Percentiles rank a stretch among this genome's conserved stretches.
These are phyloP conservation scores for Parazoanthus atlanticus DNA, from an alignment of 92 coral and sea anemone genomes.

Conservation along the genomic window DNA sequence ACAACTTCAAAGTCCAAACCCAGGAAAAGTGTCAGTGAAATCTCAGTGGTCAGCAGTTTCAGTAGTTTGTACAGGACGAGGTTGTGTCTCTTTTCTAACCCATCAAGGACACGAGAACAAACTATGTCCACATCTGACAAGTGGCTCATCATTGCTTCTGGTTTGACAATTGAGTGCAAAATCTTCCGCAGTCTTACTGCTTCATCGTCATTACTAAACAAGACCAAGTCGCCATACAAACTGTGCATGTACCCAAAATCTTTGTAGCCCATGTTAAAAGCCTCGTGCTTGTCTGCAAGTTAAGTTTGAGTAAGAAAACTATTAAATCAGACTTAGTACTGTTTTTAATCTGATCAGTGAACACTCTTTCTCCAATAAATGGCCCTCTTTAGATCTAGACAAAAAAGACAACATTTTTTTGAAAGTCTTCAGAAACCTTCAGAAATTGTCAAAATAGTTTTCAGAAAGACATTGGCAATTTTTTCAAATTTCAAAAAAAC, in stretches of 20 bases:
- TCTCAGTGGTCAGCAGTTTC: slow-evolving; percentile 86
- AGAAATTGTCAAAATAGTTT: too few species aligned
- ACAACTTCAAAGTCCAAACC: slow-evolving; percentile 89
- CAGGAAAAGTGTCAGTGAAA: slow-evolving; percentile 87
- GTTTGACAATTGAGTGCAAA: slow-evolving; percentile 75
- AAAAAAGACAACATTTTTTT: too few species aligned
- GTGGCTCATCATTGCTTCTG: slow-evolving; percentile 74
- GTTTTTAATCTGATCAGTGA: not conserved
- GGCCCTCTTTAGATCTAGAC: too few species aligned
- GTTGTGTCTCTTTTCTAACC: slow-evolving; percentile 55
- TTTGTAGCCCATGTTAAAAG: slow-evolving; percentile 92
- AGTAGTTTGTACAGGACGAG: slow-evolving; percentile 77
- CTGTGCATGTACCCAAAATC: slow-evolving; percentile 99
- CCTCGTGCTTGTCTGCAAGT: slow-evolving; percentile 69
- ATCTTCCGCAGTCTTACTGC: slow-evolving; percentile 75
- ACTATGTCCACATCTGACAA: slow-evolving; percentile 75
- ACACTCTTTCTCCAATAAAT: not conserved
- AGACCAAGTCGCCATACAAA: slow-evolving; percentile 86
- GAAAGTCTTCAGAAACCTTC: too few species aligned
- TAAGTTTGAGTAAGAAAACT: not conserved
- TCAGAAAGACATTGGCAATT: too few species aligned
- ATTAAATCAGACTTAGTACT: not conserved
- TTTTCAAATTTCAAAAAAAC: too few species aligned
- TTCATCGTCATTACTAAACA: slow-evolving; percentile 90
- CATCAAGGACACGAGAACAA: slow-evolving; percentile 69